Conservation (phyloP, 2,888 invertebrate species). For the Epinotia nisella region DNA sequence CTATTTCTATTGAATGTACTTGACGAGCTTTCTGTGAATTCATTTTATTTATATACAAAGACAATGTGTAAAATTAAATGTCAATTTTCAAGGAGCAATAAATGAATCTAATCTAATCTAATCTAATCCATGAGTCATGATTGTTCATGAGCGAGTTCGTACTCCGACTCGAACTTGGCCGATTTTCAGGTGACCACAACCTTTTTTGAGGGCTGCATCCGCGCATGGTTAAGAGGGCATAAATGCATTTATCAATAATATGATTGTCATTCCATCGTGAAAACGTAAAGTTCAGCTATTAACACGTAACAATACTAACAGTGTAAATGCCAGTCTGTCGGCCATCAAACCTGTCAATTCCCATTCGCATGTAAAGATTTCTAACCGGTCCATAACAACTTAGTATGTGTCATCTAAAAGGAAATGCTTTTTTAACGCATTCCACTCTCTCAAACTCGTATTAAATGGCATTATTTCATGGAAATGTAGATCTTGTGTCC, state of each 20-base stretch:
- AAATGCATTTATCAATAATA: neutral
- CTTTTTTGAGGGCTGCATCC: no score
- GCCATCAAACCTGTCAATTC: conserved; percentile 23
- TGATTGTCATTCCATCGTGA: neutral
- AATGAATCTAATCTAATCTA: no score
- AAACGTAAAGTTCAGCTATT: conserved; percentile 20
- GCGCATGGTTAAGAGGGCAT: no score
- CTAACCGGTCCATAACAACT: conserved; percentile 25
- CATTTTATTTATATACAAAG: no score
- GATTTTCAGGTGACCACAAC: no score
- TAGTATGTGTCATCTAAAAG: conserved; percentile 30
- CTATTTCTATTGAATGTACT: no score
- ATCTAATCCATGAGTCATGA: no score
- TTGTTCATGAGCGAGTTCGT: no score
- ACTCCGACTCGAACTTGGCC: no score
- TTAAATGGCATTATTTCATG: neutral
- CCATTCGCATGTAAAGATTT: conserved; percentile 20
- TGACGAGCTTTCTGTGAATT: no score
- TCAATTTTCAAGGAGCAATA: no score
- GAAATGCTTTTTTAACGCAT: conserved; percentile 26
- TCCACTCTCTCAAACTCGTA: neutral
- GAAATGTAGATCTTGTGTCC: neutral
- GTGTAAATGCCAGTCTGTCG: conserved; percentile 12
- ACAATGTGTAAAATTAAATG: no score
- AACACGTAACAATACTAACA: conserved; percentile 17